These are phyloP conservation scores for Hemitrygon akajei DNA, from an alignment of 2,797 vertebrate species.

Conservation along the genomic window DNA sequence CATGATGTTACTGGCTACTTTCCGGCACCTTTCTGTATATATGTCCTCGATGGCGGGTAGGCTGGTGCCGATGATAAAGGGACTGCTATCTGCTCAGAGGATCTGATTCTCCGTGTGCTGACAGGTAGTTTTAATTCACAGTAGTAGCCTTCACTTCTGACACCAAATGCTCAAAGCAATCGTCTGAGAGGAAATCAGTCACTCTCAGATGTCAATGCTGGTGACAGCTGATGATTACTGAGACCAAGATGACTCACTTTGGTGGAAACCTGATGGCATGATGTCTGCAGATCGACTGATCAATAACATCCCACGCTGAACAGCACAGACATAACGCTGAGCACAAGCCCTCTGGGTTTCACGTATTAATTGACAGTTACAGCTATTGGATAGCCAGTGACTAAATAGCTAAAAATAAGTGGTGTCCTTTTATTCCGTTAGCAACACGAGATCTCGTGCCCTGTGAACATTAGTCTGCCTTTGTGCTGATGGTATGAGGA, in stretches of 20 bases:
- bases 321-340: neutral
- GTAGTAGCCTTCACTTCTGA: neutral
- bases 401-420: neutral
- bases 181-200: conserved; percentile 11
- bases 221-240: neutral
- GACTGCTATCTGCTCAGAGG: neutral
- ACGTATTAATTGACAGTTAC: no score
- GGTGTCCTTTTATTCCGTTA: neutral
- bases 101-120: neutral
- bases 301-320: conserved; percentile 11
- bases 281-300: neutral
- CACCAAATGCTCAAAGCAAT: neutral
- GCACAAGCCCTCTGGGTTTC: neutral
- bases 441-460: neutral
- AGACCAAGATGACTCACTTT: neutral
- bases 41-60: no score
- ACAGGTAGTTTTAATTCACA: neutral
- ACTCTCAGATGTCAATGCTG: neutral
- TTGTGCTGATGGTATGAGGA: neutral
- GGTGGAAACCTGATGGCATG: neutral
- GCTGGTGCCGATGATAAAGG: no score
- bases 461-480: neutral
- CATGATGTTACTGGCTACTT: no score
- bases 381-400: neutral
- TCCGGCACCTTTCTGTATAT: no score